phyloP scores from a whole-genome alignment of 2,113 vertebrate genomes.

The Eretmochelys imbricata region DNA sequence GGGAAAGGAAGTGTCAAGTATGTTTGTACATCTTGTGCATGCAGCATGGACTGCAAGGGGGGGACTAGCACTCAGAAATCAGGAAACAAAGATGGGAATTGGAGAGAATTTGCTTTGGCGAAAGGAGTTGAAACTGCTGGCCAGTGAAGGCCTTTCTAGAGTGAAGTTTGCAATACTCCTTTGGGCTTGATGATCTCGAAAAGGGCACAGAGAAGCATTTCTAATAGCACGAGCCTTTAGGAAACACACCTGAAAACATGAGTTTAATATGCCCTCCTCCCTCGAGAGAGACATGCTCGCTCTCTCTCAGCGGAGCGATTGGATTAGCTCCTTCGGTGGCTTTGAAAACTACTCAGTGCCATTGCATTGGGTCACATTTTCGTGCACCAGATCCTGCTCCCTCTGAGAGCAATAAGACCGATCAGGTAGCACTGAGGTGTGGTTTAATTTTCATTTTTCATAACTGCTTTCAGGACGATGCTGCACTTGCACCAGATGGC shows the following conservation, averaged over 20 bases:
- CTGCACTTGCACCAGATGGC: constrained; percentile 88
- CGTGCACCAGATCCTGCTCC: not conserved
- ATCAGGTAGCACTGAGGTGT: not conserved
- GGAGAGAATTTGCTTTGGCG: not conserved
- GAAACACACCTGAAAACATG: not conserved
- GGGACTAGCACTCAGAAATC: not conserved
- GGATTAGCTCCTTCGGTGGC: too few relatives aligned
- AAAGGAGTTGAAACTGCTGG: not conserved
- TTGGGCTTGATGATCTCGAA: not conserved
- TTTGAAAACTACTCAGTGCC: not conserved
- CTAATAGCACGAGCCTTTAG: not conserved
- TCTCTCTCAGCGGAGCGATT: not conserved
- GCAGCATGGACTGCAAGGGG: not conserved
- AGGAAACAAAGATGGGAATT: not conserved
- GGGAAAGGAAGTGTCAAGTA: not conserved
- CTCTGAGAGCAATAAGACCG: not conserved
- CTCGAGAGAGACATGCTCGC: not conserved
- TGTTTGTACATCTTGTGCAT: too few relatives aligned
- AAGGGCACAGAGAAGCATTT: not conserved
- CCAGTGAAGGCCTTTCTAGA: not conserved
- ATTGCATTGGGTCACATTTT: not conserved
- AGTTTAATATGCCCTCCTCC: not conserved
- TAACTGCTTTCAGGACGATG: constrained; percentile 80
- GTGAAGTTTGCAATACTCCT: not conserved
- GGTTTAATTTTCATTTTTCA: not conserved